Conservation (phyloP, 1,140 invertebrate genomes). For the Drosophila equinoxialis region DNA sequence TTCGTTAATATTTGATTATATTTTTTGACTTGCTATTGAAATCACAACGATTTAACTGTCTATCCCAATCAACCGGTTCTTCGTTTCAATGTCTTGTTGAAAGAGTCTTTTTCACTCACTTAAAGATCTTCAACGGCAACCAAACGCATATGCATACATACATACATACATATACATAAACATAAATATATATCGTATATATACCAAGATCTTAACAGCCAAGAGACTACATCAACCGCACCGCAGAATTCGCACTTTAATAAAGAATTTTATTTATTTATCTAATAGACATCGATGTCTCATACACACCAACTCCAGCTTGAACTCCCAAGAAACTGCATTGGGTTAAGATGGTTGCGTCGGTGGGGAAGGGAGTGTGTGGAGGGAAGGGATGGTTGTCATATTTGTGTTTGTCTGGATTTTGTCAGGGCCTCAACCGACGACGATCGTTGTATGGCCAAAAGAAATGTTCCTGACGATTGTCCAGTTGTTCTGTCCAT, state of each 20-base stretch:
- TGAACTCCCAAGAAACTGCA: background rate
- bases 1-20: background rate
- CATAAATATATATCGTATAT: background rate
- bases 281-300: slow-evolving; percentile 67
- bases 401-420: slow-evolving; percentile 66
- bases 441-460: background rate
- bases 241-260: slow-evolving; percentile 79
- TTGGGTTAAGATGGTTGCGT: too few relatives aligned
- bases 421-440: background rate
- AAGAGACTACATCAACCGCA: slow-evolving; percentile 48
- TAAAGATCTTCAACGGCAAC: too few relatives aligned
- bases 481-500: slow-evolving; percentile 13
- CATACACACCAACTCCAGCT: slow-evolving; percentile 4
- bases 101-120: slow-evolving; percentile 3
- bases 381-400: slow-evolving; percentile 4
- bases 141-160: background rate
- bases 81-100: background rate
- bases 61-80: background rate
- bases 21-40: background rate
- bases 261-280: slow-evolving; percentile 77
- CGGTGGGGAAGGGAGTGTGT: background rate
- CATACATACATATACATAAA: background rate
- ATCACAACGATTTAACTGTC: background rate
- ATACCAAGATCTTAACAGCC: background rate
- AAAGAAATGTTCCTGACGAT: slow-evolving; percentile 12